Conservation (phyloP, 2,113 vertebrate species). For the Bos javanicus region DNA sequence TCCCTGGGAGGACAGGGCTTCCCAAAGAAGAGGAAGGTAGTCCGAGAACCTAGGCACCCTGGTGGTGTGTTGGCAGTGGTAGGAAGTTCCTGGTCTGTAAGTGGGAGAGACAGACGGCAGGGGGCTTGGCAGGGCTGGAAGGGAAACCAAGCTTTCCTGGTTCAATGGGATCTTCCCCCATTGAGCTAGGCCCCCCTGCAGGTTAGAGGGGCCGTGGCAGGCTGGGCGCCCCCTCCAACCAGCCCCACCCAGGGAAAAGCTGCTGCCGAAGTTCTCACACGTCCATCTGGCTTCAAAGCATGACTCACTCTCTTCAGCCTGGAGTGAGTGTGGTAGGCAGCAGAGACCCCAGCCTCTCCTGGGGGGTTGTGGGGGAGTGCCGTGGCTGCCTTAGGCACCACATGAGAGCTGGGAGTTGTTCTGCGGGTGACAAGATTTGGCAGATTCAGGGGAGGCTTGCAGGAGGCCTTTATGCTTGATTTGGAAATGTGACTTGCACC, state of each 20-base stretch:
- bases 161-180: neutral
- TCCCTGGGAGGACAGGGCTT: neutral
- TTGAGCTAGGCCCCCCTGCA: neutral
- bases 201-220: neutral
- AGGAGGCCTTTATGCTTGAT: neutral
- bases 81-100: conserved; percentile 9
- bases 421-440: neutral
- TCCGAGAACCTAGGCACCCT: neutral
- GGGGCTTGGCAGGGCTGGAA: neutral
- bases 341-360: conserved; percentile 28
- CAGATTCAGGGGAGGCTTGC: neutral
- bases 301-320: conserved; percentile 36
- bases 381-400: neutral
- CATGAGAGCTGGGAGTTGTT: conserved; percentile 27
- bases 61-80: neutral
- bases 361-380: neutral
- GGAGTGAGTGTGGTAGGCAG: neutral
- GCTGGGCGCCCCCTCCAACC: neutral
- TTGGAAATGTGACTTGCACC: conserved; percentile 21
- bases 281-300: neutral
- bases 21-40: neutral
- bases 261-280: neutral
- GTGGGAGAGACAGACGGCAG: neutral
- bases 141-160: neutral
- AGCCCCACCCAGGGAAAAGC: conserved; percentile 26